phyloP scores from a whole-genome alignment of 2,113 vertebrate species.

The Vidua macroura region DNA sequence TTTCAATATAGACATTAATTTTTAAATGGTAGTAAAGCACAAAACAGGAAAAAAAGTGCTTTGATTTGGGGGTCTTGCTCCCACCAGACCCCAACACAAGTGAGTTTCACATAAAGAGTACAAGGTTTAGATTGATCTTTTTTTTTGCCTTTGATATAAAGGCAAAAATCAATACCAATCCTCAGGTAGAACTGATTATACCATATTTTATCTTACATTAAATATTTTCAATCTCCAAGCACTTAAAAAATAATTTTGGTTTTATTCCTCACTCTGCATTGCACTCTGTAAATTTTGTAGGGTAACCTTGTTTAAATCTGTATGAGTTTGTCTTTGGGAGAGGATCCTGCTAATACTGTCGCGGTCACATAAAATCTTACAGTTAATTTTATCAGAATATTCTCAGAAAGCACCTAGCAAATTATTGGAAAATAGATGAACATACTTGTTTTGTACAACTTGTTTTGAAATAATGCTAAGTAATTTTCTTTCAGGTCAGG shows the following conservation, averaged over 20 bases:
- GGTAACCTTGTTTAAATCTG: neutral
- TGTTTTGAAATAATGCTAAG: neutral
- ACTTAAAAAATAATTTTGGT: neutral
- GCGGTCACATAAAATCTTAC: neutral
- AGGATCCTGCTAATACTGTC: fast-evolving
- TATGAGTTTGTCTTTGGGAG: neutral
- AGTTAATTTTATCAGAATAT: neutral
- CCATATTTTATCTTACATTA: neutral
- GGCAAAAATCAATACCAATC: neutral
- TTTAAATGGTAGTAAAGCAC: neutral
- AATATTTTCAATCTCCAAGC: neutral
- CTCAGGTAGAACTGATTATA: neutral
- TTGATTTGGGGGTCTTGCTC: neutral
- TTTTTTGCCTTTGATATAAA: neutral
- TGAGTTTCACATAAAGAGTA: neutral
- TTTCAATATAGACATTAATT: neutral
- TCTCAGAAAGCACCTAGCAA: neutral
- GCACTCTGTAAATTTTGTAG: fast-evolving
- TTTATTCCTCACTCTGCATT: neutral
- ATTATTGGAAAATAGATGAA: neutral
- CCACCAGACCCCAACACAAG: neutral
- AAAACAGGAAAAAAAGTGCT: neutral
- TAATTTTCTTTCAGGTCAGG: neutral
- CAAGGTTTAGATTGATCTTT: neutral
- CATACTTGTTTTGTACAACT: fast-evolving